Conservation (phyloP, 2,113 vertebrate genomes). For the Corythornis madagascariensis region DNA sequence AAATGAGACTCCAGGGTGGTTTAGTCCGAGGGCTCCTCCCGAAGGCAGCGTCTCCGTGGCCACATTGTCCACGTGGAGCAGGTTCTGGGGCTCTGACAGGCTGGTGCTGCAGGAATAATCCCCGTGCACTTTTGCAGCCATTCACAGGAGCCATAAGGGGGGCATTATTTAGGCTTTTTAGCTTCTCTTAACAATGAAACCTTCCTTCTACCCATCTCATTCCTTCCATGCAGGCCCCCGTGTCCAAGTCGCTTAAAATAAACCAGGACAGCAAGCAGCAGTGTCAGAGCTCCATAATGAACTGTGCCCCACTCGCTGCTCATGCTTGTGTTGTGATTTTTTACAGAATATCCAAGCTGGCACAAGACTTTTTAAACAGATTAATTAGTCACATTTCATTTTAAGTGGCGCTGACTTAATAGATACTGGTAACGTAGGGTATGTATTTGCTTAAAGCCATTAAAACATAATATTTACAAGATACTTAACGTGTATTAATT, state of each 20-base stretch:
- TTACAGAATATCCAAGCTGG: slow-evolving; percentile 72
- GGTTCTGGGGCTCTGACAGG: background rate
- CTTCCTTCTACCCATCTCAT: background rate
- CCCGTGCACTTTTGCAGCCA: background rate
- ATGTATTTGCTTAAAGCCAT: slow-evolving; percentile 76
- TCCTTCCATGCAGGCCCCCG: slow-evolving; percentile 19
- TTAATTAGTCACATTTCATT: slow-evolving; percentile 78
- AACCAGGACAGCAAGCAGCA: slow-evolving; percentile 47
- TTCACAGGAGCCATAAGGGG: background rate
- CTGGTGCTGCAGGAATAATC: background rate
- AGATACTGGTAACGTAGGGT: slow-evolving; percentile 64
- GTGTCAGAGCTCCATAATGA: slow-evolving; percentile 59
- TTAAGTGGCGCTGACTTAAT: slow-evolving; percentile 69
- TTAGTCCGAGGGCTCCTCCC: background rate
- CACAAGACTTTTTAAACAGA: slow-evolving; percentile 68
- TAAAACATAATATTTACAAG: slow-evolving; percentile 81
- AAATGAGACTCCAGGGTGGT: background rate
- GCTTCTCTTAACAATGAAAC: background rate
- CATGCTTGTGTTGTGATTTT: slow-evolving; percentile 59
- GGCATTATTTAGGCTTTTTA: background rate
- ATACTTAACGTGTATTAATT: slow-evolving; percentile 79
- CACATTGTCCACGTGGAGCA: fast-evolving
- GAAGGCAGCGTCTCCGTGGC: background rate
- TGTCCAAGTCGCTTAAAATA: slow-evolving; percentile 50
- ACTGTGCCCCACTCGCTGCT: slow-evolving; percentile 34